These are phyloP conservation scores for Drosophila vallismaia DNA, from an alignment of 2,888 invertebrate genomes.

Conservation along the genomic window DNA sequence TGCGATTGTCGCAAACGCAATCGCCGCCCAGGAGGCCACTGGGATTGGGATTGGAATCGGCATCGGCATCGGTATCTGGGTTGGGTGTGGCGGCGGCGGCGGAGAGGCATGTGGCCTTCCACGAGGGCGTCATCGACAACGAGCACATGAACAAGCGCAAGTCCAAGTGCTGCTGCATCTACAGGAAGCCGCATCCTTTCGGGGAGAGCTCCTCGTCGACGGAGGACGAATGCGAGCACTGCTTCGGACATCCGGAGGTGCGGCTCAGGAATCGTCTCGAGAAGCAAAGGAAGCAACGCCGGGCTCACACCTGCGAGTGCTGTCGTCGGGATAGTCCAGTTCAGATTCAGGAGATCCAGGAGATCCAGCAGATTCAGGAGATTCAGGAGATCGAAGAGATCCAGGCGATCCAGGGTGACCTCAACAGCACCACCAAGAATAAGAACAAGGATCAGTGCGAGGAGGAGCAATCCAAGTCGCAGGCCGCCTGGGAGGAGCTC, in stretches of 20 bases:
- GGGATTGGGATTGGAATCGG: too few species aligned
- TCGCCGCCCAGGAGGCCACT: not conserved
- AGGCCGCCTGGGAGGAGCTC: not conserved
- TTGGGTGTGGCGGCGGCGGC: not conserved
- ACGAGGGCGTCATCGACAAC: slow-evolving; percentile 60
- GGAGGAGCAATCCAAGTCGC: not conserved
- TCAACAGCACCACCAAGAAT: too few species aligned
- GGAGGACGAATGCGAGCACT: slow-evolving; percentile 71
- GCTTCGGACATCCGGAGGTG: slow-evolving; percentile 68
- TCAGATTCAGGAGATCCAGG: too few species aligned
- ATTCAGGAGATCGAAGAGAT: too few species aligned
- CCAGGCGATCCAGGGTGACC: too few species aligned
- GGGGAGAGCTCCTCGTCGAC: slow-evolving; percentile 65
- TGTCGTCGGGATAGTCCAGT: not conserved
- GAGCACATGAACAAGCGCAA: slow-evolving; percentile 58
- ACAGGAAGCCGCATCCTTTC: slow-evolving; percentile 57
- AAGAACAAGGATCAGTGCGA: not conserved
- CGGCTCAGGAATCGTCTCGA: slow-evolving; percentile 43
- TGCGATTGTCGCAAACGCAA: slow-evolving; percentile 10
- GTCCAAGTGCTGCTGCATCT: slow-evolving; percentile 70
- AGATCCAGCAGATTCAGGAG: too few species aligned
- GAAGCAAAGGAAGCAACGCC: not conserved
- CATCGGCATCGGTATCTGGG: too few species aligned
- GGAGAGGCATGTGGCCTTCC: slow-evolving; percentile 47
- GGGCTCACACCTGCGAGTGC: not conserved